Evolutionary conservation across 92 coral and sea anemone species (phyloP), one percentile per base, ranked within the genome.

Genomic region (Plumapathes pennacea): DNA sequence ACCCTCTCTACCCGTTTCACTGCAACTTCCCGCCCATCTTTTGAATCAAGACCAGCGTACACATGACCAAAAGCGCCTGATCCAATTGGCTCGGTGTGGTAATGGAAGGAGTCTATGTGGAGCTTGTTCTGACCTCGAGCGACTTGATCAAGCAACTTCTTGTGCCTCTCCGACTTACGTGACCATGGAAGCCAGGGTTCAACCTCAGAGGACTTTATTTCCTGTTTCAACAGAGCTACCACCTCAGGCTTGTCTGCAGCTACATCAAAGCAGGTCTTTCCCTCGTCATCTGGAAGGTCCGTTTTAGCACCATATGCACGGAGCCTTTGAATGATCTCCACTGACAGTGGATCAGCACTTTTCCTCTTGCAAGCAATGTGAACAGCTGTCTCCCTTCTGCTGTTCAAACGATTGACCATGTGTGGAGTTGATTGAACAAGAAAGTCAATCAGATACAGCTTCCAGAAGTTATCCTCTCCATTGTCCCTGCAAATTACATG

Each of bases 1-100:
- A 27, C 3, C 32, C 19, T 80, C n/a, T 47, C 81, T n/a, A 49
- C 36, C 18, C 86, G 58, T 46, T 80, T 80, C 21, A 80, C 26
- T 1, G 81, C 81, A 4, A 80, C 67, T 54, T 80, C 86, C 44
- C 64, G 58, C 2, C 86, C 86, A 25, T 80, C 75, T 12, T 62
- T 50, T 28, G 50, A 49, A 32, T 73, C 62, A 13, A 80, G 25
- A 18, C 81, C 86, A 11, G 64, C 64, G 48, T 43, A 80, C 21
- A 80, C 67, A 24, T 46, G 40, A 7, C 87, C 82, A 39, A 62
- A 80, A 3, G 70, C 58, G 5, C 86, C 86, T 2, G 38, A 30
- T 10, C 61, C 76, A 19, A 80, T 57, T 36, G 50, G 68, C 7
- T 76, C 69, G 15, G 25, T 45, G 32, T 79, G 67, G 32, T 53